Evolutionary conservation across 2,113 vertebrate genomes (phyloP), one percentile per base, ranked within the genome.

Genomic region (Archocentrus centrarchus): DNA sequence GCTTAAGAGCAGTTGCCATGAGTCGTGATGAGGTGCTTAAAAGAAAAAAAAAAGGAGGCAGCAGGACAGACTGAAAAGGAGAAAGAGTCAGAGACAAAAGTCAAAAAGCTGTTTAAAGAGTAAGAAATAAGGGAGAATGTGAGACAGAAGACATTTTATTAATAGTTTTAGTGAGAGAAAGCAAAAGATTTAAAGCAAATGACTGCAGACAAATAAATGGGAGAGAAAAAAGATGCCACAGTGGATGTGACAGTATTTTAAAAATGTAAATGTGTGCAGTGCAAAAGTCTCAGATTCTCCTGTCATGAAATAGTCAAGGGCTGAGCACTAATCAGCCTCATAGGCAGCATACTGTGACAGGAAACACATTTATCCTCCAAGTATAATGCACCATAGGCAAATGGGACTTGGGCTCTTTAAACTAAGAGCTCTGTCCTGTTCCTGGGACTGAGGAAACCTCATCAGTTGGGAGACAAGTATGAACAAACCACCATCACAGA

Each of bases 371-470:
- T 60, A 80, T 81, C 64, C 86, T 86, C 59, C 44, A 20, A 88
- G 73, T 78, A 89, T 86, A 88, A 91, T 82, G 78, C 84, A 88
- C 81, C 37, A 24, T 61, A 66, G 83, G 37, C 75, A 75, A 88
- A 88, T 14, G 35, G 80, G 84, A 86, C 58, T 0, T 22, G 7
- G 76, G 18, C 68, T 86, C 61, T 81, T 77, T 66, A 79, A 88
- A 85, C 68, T 83, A 58, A 85, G 68, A 91, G 85, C 66, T 64
- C 61, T 82, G 88, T 89, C 83, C 84, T 73, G 85, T 89, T 84
- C 57, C 27, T 80, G 87, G 50, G 70, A 85, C 59, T 11, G 41
- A 39, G 70, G 27, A 86, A 87, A 41, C 50, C 22, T 84, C 41
- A 30, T 80, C 68, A 14, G 58, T n/a, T 27, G 62, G 27, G 79